Evolutionary conservation across 2,113 vertebrate genomes (phyloP), one percentile per base, ranked within the genome.

Genomic region (Puffinus mauretanicus): DNA sequence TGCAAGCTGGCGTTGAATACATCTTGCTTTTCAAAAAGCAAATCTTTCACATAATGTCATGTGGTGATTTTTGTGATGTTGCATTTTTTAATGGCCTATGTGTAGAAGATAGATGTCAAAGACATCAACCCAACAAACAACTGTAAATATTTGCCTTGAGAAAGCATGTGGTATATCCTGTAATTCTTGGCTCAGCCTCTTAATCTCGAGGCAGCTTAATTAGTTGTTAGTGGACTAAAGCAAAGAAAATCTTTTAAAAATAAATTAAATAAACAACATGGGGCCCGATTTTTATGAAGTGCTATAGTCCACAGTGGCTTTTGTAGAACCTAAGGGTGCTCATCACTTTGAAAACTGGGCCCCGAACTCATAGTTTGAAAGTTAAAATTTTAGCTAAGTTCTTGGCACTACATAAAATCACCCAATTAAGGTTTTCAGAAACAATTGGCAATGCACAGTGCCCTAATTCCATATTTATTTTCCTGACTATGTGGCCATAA

Each of bases 191-290:
- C 85, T 84, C 51, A 30, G 64, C 66, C 62, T 34, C n/a, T 69
- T 92, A 91, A 96, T 96, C 94, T 90, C 54, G 72, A 42, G 86
- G 94, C 91, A 97, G 62, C 64, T 94, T 97, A 96, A 97, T 97
- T 97, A 95, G 84, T 97, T 97, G 97, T 94, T 97, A 97, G 95
- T 81, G 93, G 97, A 97, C 97, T 94, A 93, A 95, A 96, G 91
- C 75, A 94, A 91, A 95, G 91, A 94, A 93, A 96, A 91, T 60
- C 2, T 90, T 94, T 97, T 21, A 8, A 81, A 96, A 95, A 95
- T 71, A 77, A 90, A 90, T 94, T 86, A 83, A 91, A 96, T 80
- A 97, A 96, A 92, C 87, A 95, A 78, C 42, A 93, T 34, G 64
- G 30, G 47, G n/a, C 32, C 15, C 44, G 84, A 80, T 93, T 90